Evolutionary conservation across 92 coral and sea anemone species (phyloP).

Genomic region (Umimayanthus chanpuru): DNA sequence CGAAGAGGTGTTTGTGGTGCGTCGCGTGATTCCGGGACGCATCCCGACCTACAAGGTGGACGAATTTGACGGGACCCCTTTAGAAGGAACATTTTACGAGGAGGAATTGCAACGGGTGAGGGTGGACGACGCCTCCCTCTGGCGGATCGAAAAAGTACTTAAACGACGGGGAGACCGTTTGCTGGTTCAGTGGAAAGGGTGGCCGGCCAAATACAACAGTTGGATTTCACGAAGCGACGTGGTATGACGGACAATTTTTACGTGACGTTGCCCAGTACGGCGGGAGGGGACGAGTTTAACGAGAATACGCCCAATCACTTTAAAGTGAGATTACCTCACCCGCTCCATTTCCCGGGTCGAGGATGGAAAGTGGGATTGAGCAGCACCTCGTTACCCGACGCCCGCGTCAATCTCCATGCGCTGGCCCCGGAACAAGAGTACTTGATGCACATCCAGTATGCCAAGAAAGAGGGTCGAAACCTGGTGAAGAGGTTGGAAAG

Average conservation of each 20-base stretch:
- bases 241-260: constrained; percentile 18
- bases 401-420: not conserved
- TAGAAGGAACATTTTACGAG: no score
- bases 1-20: constrained; percentile 50
- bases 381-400: constrained; percentile 7
- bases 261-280: constrained; percentile 37
- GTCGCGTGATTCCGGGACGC: constrained; percentile 9
- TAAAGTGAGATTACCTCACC: constrained; percentile 3
- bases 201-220: constrained; percentile 52
- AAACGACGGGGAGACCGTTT: constrained; percentile 23
- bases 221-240: constrained; percentile 46
- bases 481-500: no score
- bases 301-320: not conserved
- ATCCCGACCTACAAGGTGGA: constrained; percentile 49
- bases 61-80: no score
- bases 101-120: no score
- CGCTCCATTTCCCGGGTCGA: not conserved
- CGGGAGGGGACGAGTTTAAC: constrained; percentile 1
- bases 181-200: constrained; percentile 53
- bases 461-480: no score
- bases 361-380: no score
- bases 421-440: not conserved
- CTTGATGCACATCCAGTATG: not conserved
- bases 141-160: no score
- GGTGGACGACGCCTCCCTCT: no score